Conservation (phyloP, 2,113 vertebrate species). For the Austrofundulus limnaeus region DNA sequence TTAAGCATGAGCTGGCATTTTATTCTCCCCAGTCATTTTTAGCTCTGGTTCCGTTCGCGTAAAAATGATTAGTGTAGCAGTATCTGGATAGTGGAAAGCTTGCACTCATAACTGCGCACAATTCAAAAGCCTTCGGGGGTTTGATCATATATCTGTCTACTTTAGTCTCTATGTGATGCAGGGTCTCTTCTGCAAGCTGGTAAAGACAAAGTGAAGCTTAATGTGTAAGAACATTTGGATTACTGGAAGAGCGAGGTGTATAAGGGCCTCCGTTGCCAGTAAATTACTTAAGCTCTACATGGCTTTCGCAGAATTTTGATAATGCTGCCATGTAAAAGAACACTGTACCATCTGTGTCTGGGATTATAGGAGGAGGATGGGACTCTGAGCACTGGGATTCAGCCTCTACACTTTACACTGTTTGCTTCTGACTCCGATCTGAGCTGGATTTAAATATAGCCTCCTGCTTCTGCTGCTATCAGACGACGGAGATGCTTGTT, state of each 20-base stretch:
- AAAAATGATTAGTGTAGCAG: slow-evolving; percentile 61
- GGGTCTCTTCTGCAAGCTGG: background rate
- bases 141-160: slow-evolving; percentile 33
- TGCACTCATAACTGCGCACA: slow-evolving; percentile 37
- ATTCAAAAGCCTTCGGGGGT: slow-evolving; percentile 39
- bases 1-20: slow-evolving; percentile 64
- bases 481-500: slow-evolving; percentile 3
- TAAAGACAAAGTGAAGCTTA: background rate
- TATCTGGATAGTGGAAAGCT: slow-evolving; percentile 42
- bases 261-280: background rate
- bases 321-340: slow-evolving; percentile 28
- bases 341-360: slow-evolving; percentile 30
- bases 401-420: slow-evolving; percentile 9
- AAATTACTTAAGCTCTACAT: slow-evolving; percentile 30
- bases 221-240: slow-evolving; percentile 3
- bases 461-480: slow-evolving; percentile 8
- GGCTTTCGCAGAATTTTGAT: slow-evolving; percentile 17
- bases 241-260: slow-evolving; percentile 2
- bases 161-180: slow-evolving; percentile 23
- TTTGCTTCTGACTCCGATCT: background rate
- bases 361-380: slow-evolving; percentile 35
- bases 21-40: slow-evolving; percentile 48
- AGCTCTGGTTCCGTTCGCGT: slow-evolving; percentile 35
- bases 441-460: slow-evolving; percentile 6
- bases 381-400: slow-evolving; percentile 12